Conservation (phyloP, 2,888 invertebrate genomes). For the Sclerodermus sp. region DNA sequence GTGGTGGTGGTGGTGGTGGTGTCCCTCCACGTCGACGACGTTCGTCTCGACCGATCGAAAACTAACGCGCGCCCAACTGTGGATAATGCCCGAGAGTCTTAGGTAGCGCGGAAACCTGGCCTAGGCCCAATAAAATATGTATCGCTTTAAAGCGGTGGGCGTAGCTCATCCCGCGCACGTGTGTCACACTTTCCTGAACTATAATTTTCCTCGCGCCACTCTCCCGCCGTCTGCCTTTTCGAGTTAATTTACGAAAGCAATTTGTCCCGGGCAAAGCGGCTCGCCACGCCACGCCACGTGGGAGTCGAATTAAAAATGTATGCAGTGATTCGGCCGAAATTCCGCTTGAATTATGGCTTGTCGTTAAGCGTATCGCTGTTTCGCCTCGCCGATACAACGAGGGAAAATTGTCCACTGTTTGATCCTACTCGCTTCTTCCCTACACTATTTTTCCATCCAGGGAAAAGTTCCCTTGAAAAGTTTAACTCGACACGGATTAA, state of each 20-base stretch:
- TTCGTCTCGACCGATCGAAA: slow-evolving; percentile 2
- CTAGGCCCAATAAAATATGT: slow-evolving; percentile 42
- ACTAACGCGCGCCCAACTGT: too few relatives aligned
- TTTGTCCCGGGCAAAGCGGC: neutral
- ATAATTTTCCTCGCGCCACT: slow-evolving; percentile 30
- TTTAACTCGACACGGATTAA: too few relatives aligned
- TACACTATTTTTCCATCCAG: too few relatives aligned
- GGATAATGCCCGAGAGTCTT: too few relatives aligned
- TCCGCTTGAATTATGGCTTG: slow-evolving; percentile 13
- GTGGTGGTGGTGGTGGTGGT: too few relatives aligned
- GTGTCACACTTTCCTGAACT: slow-evolving; percentile 24
- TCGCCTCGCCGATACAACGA: too few relatives aligned
- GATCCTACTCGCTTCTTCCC: too few relatives aligned
- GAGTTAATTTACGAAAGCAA: slow-evolving; percentile 3
- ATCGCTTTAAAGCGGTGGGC: slow-evolving; percentile 41
- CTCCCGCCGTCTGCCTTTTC: neutral
- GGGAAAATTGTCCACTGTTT: too few relatives aligned
- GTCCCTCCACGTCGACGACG: too few relatives aligned
- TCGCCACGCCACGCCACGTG: neutral
- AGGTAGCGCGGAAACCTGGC: slow-evolving; percentile 7
- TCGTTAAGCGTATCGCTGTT: too few relatives aligned
- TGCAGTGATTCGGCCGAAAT: slow-evolving; percentile 13
- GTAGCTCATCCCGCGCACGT: slow-evolving; percentile 27
- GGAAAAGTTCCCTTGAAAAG: too few relatives aligned
- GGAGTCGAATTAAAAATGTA: slow-evolving; percentile 20